Evolutionary conservation across 1,140 invertebrate genomes (phyloP), one percentile per base, ranked within the genome.

Genomic region (Ridgeia piscesae): DNA sequence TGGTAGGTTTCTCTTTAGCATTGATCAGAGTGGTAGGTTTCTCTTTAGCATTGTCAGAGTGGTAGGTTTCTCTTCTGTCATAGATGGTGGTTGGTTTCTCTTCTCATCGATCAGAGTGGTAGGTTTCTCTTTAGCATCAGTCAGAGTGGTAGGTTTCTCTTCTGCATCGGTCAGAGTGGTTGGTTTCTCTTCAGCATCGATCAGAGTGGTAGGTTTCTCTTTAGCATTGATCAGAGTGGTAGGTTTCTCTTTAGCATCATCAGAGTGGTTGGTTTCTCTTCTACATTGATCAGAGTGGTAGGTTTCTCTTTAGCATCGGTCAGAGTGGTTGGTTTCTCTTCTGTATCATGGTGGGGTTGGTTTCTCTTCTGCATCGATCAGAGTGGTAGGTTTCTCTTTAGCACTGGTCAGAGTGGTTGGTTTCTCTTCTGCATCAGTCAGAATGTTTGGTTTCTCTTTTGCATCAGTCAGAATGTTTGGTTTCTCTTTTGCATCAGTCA

Each of bases 281-380:
- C 17, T 6, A 21, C 27, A 31, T 77, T 0, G 27, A 21, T 77
- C 0, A 77, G 0, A 21, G 58, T 77, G 58, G 58, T 77, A 77
- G 14, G 58, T 90, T 90, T 77, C 4, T 77, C 58, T 27, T 77
- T 21, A 9, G 17, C 27, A 31, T 77, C 58, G 0, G 58, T 77
- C 58, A 77, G 58, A 21, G 27, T 77, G 17, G 58, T 77, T 11
- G 8, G 48, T 50, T 8, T 50, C 48, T 50, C 48, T 11, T 50
- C 48, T 50, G 48, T 50, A 21, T 50, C 48, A 50, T 8, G 21
- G 48, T 50, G 48, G 48, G 17, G 58, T 77, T 21, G 27, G 58
- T 77, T 77, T 77, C 58, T 92, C n/a, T 33, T 91, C 35, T 34
- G n/a, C 11, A n/a, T 91, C 88, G 11, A 35, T 35, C 89, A 90